Conservation (phyloP, 2,797 vertebrate species). For the Ctenosaura bakeri region DNA sequence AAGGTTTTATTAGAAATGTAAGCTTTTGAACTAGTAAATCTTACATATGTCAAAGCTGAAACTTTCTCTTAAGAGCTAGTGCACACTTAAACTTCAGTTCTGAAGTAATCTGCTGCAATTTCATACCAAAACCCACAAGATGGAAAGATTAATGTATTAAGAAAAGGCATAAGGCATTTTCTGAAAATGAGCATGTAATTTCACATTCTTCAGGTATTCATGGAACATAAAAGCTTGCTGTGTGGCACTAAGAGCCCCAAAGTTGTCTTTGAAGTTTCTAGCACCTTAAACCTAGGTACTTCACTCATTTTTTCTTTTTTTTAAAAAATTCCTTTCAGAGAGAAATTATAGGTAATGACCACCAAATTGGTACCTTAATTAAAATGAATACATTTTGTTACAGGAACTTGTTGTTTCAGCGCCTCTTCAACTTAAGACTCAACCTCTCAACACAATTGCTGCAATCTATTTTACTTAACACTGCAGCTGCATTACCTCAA, state of each 20-base stretch:
- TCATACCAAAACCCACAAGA: conserved; percentile 35
- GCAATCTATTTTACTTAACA: conserved; percentile 62
- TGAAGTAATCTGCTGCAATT: not conserved
- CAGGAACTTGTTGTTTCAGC: conserved; percentile 43
- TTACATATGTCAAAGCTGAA: conserved; percentile 51
- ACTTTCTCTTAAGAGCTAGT: conserved; percentile 11
- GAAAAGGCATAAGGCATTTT: conserved; percentile 41
- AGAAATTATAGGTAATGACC: conserved; percentile 47
- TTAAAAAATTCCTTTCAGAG: not conserved
- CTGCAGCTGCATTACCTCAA: conserved; percentile 73
- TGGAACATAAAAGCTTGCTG: conserved; percentile 29
- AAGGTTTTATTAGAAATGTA: conserved; percentile 46
- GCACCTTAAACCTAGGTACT: not conserved
- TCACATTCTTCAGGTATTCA: not conserved
- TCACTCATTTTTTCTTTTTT: not conserved
- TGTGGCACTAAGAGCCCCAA: conserved; percentile 9
- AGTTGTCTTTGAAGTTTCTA: conserved; percentile 28
- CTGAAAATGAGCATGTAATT: conserved; percentile 48
- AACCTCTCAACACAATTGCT: conserved; percentile 60
- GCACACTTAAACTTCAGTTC: conserved; percentile 28
- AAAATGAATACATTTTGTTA: conserved; percentile 50
- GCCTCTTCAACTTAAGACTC: conserved; percentile 57
- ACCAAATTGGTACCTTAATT: conserved; percentile 42
- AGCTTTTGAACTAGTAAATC: conserved; percentile 47
- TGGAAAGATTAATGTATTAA: conserved; percentile 16